Percentiles rank a stretch among this genome's conserved stretches.
Conservation (phyloP, 2,797 vertebrate genomes). For the Aldrovandia affinis region DNA sequence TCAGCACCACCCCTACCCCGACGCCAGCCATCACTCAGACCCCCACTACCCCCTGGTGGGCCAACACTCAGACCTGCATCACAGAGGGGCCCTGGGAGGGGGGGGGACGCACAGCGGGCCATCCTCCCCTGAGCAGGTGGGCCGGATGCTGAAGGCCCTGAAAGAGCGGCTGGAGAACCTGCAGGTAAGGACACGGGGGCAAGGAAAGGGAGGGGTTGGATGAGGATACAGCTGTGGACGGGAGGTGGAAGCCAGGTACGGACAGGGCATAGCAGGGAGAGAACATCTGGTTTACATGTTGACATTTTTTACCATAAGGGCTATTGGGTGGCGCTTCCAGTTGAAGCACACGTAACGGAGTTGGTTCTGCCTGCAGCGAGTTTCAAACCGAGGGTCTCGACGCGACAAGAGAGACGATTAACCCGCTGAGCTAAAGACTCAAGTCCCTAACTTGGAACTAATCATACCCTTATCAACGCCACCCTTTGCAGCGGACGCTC, state of each 20-base stretch:
- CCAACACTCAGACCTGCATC: slow-evolving; percentile 52
- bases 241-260: neutral
- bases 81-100: slow-evolving; percentile 55
- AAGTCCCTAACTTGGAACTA: too few species aligned
- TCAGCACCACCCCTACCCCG: slow-evolving; percentile 36
- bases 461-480: too few species aligned
- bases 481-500: too few species aligned
- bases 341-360: neutral
- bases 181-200: slow-evolving; percentile 66
- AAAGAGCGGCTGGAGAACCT: slow-evolving; percentile 80
- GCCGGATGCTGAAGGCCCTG: slow-evolving; percentile 76
- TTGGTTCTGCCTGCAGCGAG: too few species aligned
- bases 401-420: too few species aligned
- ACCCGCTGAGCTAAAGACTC: too few species aligned
- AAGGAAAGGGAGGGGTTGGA: neutral
- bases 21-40: slow-evolving; percentile 54
- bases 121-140: slow-evolving; percentile 74
- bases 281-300: neutral
- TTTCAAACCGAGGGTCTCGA: too few species aligned
- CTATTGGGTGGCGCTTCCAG: neutral
- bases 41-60: slow-evolving; percentile 53
- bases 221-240: neutral
- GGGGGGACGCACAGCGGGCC: slow-evolving; percentile 56
- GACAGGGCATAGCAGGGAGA: neutral
- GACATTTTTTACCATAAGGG: neutral